Percentiles rank a stretch among this genome's conserved stretches.
Evolutionary conservation across 2,113 vertebrate species (phyloP).

Genomic region (Caretta caretta): DNA sequence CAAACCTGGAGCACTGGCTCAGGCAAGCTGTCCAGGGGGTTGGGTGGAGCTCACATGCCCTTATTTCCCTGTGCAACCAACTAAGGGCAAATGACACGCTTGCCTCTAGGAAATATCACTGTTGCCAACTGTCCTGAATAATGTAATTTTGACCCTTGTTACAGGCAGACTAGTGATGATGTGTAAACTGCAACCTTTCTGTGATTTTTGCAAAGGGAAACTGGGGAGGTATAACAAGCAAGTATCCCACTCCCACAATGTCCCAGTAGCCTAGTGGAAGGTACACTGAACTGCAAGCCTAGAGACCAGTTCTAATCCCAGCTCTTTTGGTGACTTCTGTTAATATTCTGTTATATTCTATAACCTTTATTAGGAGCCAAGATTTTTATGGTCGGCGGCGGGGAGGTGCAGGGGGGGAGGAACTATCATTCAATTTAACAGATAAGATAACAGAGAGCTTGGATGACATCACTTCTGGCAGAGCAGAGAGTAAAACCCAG

Average conservation of each 20-base stretch:
- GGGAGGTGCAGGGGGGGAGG: too few relatives aligned
- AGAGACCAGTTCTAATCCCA: background rate
- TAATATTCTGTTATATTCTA: background rate
- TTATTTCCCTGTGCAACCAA: background rate
- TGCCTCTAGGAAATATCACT: background rate
- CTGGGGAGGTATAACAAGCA: background rate
- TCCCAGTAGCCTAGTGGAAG: background rate
- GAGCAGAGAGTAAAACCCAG: background rate
- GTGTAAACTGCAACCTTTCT: background rate
- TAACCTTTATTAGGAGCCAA: background rate
- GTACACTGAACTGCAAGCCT: slow-evolving; percentile 7
- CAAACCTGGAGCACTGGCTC: background rate
- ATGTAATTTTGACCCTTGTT: background rate
- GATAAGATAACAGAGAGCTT: background rate
- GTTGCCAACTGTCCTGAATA: background rate
- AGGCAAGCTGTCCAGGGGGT: background rate
- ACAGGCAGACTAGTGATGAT: background rate
- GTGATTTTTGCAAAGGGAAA: background rate
- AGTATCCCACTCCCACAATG: too few relatives aligned
- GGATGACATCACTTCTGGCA: background rate
- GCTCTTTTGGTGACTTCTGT: background rate
- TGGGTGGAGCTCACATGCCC: background rate
- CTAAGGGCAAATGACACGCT: background rate
- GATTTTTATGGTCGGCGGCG: background rate
- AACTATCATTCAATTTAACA: background rate